Percentiles rank a stretch among this genome's conserved stretches.
Evolutionary conservation across 2,113 vertebrate genomes (phyloP).

Genomic region (Gopherus flavomarginatus): DNA sequence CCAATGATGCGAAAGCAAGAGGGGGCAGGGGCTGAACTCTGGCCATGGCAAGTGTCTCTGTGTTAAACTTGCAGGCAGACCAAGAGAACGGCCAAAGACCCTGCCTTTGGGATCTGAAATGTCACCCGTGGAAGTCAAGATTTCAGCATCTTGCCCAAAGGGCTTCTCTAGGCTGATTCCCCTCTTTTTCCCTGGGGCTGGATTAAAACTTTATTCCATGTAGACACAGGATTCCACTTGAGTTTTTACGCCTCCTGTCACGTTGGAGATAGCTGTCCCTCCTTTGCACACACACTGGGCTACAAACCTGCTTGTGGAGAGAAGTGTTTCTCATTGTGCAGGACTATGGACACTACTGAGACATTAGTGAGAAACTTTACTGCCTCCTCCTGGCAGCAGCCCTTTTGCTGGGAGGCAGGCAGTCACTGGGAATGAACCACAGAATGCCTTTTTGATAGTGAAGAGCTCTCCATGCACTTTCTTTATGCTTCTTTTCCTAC

Average conservation of each 20-base stretch:
- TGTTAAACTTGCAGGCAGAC: not conserved
- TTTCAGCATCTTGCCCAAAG: not conserved
- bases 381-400: not conserved
- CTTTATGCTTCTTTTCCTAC: not conserved
- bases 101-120: not conserved
- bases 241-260: not conserved
- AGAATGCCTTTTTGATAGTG: not conserved
- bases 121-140: not conserved
- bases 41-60: not conserved
- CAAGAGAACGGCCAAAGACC: not conserved
- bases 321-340: not conserved
- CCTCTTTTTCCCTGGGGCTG: not conserved
- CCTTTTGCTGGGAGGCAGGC: not conserved
- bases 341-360: not conserved
- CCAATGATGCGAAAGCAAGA: not conserved
- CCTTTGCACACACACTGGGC: not conserved
- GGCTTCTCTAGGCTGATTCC: not conserved
- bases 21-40: not conserved
- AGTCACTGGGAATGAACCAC: not conserved
- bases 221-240: not conserved
- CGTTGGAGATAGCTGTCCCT: not conserved
- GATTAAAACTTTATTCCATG: not conserved
- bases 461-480: not conserved
- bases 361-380: not conserved
- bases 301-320: not conserved